Evolutionary conservation across 2,113 vertebrate species (phyloP).

Genomic region (Grallaria varia): DNA sequence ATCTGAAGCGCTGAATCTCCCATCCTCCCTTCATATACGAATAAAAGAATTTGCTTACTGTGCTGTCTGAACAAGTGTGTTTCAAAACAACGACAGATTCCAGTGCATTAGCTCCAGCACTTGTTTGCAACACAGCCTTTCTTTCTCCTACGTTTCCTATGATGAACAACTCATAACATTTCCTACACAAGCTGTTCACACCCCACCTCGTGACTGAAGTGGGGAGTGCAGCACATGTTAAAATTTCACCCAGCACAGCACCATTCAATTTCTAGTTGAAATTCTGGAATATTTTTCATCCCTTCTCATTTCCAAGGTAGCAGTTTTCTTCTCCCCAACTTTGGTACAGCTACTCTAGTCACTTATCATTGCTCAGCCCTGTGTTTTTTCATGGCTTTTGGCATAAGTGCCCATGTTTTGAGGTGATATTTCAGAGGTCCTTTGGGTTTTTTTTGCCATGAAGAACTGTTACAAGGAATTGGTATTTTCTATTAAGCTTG

Average conservation of each 20-base stretch:
- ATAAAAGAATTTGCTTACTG: constrained; percentile 27
- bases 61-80: neutral
- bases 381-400: neutral
- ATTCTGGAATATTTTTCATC: neutral
- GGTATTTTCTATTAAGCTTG: neutral
- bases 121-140: neutral
- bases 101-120: neutral
- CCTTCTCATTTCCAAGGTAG: neutral
- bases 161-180: neutral
- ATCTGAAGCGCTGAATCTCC: neutral
- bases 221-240: neutral
- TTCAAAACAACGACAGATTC: neutral
- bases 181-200: constrained; percentile 2
- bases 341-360: neutral
- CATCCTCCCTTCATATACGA: neutral
- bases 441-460: neutral
- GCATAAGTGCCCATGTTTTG: neutral
- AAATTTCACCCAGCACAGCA: neutral
- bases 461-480: neutral
- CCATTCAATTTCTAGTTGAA: neutral
- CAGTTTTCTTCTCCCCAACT: neutral
- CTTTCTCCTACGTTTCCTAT: neutral
- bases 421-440: neutral
- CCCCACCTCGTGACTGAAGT: constrained; percentile 18
- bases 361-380: fast-evolving